These are phyloP conservation scores for Camponotus pennsylvanicus DNA, from an alignment of 1,140 invertebrate genomes.

Conservation along the genomic window DNA sequence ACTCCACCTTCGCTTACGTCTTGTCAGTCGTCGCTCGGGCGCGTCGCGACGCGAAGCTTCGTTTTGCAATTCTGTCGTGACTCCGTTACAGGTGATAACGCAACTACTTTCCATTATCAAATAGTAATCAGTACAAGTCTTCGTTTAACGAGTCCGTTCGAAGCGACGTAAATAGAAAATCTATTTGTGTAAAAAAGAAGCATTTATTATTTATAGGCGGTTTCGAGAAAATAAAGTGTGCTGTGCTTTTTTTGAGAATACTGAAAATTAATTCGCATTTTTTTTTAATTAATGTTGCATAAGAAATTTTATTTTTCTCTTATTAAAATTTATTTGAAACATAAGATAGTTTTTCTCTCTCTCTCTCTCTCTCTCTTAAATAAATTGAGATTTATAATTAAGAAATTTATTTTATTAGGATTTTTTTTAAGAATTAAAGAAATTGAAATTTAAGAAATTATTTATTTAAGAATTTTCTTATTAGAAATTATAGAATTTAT, in stretches of 20 bases:
- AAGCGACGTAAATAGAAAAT: not conserved
- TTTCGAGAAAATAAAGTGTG: not conserved
- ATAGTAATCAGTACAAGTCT: too few relatives aligned
- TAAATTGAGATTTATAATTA: not conserved
- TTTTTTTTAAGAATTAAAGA: too few relatives aligned
- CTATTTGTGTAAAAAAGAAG: not conserved
- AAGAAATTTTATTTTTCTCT: not conserved
- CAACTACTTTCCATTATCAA: slow-evolving; percentile 36
- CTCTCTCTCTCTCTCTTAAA: too few relatives aligned
- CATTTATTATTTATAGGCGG: not conserved
- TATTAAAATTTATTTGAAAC: not conserved
- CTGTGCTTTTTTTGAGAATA: not conserved
- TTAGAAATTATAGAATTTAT: too few relatives aligned
- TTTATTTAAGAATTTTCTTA: too few relatives aligned
- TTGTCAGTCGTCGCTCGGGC: slow-evolving; percentile 82
- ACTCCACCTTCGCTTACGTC: slow-evolving; percentile 71
- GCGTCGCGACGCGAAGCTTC: slow-evolving; percentile 74
- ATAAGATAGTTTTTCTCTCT: not conserved
- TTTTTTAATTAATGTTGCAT: not conserved
- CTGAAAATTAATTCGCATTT: not conserved
- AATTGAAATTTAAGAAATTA: too few relatives aligned
- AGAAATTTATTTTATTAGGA: not conserved
- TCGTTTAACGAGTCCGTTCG: not conserved
- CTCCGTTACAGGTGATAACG: slow-evolving; percentile 31
- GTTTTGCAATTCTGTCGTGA: slow-evolving; percentile 46